Evolutionary conservation across 2,113 vertebrate genomes (phyloP), one percentile per base, ranked within the genome.

Genomic region (Pyrgilauda ruficollis): DNA sequence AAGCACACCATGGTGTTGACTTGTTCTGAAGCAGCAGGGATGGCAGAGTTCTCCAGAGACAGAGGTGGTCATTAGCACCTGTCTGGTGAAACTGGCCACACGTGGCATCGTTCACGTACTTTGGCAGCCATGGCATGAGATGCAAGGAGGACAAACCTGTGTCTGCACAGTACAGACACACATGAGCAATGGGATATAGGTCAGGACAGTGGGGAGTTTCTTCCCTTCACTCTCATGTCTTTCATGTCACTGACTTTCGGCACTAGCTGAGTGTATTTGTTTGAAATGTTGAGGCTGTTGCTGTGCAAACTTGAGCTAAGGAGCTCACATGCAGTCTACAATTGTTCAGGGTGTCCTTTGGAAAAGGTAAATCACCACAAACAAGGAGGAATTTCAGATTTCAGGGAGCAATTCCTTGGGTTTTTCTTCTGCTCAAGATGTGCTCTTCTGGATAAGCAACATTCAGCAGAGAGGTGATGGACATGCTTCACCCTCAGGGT

Each of bases 41-140:
- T 43, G 46, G 68, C 33, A 52, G 19, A 78, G 31, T 13, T 14
- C 13, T 90, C 43, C 39, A 17, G 30, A 47, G 63, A 84, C 56
- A 63, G 41, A 77, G 18, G 52, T 24, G 52, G 46, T 39, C 72
- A 73, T 23, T 17, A 44, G 49, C 43, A 73, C 27, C 17, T 44
- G 30, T 10, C 26, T 52, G 39, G 49, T 31, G 44, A 62, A 92
- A 67, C 5, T 53, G 64, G 76, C 26, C 56, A 68, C 19, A 11
- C 0, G 0, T 44, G 61, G 64, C 61, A 75, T 61, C 50, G 13
- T 7, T 41, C 2, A 1, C 0, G 0, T 63, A 59, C 37, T 77
- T 23, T 74, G 62, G 46, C 47, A 82, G 47, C 39, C 33, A 28
- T 0, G 9, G 52, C 27, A 47, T 0, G 24, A 78, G n/a, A 61